Evolutionary conservation across 2,113 vertebrate species (phyloP).

Genomic region (Rynchops niger): DNA sequence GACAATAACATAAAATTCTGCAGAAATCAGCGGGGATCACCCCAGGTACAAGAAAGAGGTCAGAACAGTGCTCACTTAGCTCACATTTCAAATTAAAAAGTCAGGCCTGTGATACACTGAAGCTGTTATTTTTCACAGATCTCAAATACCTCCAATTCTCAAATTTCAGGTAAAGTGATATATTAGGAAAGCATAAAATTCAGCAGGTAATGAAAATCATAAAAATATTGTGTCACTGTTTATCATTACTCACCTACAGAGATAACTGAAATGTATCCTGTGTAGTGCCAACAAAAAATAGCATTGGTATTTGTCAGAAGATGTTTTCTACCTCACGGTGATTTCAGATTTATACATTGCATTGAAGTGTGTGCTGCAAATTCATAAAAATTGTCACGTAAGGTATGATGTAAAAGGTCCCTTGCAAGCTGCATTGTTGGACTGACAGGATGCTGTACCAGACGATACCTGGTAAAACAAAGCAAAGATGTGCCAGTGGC

Average conservation of each 20-base stretch:
- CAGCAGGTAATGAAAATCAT: background rate
- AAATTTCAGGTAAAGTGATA: background rate
- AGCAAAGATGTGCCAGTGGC: background rate
- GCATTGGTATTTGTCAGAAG: background rate
- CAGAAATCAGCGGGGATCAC: background rate
- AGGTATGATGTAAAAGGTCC: background rate
- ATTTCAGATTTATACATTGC: background rate
- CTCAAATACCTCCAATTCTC: background rate
- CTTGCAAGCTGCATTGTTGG: background rate
- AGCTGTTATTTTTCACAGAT: background rate
- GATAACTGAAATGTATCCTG: background rate
- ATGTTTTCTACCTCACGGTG: background rate
- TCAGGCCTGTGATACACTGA: background rate
- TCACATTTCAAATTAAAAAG: background rate
- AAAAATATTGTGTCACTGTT: background rate
- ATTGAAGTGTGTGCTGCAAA: background rate
- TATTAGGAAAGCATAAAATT: background rate
- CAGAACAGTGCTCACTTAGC: background rate
- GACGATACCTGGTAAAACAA: background rate
- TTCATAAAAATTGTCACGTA: background rate
- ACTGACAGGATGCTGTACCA: background rate
- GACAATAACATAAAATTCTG: background rate
- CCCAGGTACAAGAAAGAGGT: background rate
- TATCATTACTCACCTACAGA: background rate
- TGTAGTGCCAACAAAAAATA: background rate